These are phyloP conservation scores for Poecilus cupreus DNA, from an alignment of 2,888 invertebrate species.

Conservation along the genomic window DNA sequence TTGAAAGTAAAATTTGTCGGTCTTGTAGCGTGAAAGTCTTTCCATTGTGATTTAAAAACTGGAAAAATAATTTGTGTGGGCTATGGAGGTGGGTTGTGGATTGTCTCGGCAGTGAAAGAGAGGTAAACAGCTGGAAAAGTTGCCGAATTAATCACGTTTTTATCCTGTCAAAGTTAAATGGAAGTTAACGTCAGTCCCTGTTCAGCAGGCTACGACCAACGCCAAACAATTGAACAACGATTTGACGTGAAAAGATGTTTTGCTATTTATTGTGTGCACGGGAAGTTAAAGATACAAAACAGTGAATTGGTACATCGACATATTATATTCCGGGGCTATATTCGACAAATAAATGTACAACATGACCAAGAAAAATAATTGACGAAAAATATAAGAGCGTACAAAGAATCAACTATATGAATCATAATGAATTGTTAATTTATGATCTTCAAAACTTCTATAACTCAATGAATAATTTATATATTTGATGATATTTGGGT, in stretches of 20 bases:
- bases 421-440: no score
- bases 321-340: no score
- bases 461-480: no score
- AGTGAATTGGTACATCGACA: no score
- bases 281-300: background rate
- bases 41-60: constrained; percentile 2
- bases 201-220: background rate
- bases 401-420: no score
- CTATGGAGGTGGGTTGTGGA: background rate
- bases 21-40: background rate
- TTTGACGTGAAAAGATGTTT: background rate
- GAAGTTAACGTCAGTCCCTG: constrained; percentile 4
- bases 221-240: background rate
- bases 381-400: no score
- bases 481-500: no score
- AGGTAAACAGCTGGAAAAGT: constrained; percentile 36
- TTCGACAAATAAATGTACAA: no score
- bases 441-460: no score
- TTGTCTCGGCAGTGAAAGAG: background rate
- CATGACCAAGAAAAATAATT: no score
- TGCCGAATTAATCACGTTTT: constrained; percentile 28
- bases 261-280: background rate
- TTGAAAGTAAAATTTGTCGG: background rate
- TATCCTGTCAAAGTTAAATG: constrained; percentile 33
- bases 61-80: constrained; percentile 15